Percentiles rank a stretch among this genome's conserved stretches.
Conservation (phyloP, 2,797 vertebrate species). For the Melanotaenia parkinsoni region DNA sequence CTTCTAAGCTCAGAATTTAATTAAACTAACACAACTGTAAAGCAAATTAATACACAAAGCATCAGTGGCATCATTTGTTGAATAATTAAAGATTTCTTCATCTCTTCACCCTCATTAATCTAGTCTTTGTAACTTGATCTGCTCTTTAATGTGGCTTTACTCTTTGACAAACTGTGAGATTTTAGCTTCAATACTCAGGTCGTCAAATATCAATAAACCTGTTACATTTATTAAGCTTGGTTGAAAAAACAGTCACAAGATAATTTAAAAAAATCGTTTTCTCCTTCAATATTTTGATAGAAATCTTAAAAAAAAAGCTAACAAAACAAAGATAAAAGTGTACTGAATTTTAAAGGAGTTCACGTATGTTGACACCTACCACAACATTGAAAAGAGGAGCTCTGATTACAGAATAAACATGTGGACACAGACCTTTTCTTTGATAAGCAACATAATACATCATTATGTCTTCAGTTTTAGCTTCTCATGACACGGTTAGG, state of each 20-base stretch:
- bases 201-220: not conserved
- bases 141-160: not conserved
- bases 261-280: too few relatives aligned
- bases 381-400: not conserved
- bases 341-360: too few relatives aligned
- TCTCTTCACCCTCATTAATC: not conserved
- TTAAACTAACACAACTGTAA: constrained; percentile 6
- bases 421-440: too few relatives aligned
- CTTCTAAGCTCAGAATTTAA: constrained; percentile 12
- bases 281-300: too few relatives aligned
- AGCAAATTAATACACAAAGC: constrained; percentile 2
- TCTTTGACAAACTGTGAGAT: not conserved
- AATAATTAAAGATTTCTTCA: constrained; percentile 4
- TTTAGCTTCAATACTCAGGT: not conserved
- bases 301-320: too few relatives aligned
- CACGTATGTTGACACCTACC: too few relatives aligned
- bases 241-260: not conserved
- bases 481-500: too few relatives aligned
- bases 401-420: too few relatives aligned
- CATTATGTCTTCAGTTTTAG: too few relatives aligned
- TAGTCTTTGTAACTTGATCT: not conserved
- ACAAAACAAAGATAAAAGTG: too few relatives aligned
- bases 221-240: not conserved
- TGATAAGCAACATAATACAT: too few relatives aligned
- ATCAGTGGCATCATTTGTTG: constrained; percentile 13